These are phyloP conservation scores for Thamnaconus septentrionalis DNA, from an alignment of 2,113 vertebrate species.

Conservation along the genomic window DNA sequence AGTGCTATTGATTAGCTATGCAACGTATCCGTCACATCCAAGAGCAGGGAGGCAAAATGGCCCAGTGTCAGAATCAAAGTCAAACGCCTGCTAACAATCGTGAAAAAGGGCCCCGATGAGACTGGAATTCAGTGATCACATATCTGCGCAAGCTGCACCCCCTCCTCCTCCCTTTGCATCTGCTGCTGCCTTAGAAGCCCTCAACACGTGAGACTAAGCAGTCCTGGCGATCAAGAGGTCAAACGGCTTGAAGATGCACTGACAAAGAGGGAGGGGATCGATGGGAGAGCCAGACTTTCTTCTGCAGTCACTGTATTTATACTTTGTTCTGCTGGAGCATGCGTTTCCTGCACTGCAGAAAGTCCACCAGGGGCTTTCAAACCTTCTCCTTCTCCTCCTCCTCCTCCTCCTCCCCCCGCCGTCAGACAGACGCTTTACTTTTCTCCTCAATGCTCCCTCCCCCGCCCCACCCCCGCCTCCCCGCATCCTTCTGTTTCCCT, in stretches of 20 bases:
- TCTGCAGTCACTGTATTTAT: constrained; percentile 13
- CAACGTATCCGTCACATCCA: constrained; percentile 34
- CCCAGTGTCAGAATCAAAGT: constrained; percentile 8
- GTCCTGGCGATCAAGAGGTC: constrained; percentile 73
- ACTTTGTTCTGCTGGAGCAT: constrained; percentile 13
- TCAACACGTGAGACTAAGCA: constrained; percentile 76
- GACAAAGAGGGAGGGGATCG: constrained; percentile 71
- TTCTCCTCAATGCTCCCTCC: constrained; percentile 19
- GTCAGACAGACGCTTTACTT: constrained; percentile 45
- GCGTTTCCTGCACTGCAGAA: constrained; percentile 48
- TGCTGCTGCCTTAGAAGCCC: constrained; percentile 65
- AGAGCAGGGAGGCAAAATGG: constrained; percentile 9
- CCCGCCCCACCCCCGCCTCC: background rate
- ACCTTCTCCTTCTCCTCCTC: constrained; percentile 31
- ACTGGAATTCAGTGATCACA: background rate
- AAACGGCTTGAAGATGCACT: constrained; percentile 43
- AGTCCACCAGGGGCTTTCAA: constrained; percentile 41
- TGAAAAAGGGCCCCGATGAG: background rate
- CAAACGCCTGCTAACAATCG: constrained; percentile 3
- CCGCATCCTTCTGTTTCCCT: constrained; percentile 40
- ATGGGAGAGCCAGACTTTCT: constrained; percentile 2
- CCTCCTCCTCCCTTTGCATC: constrained; percentile 19
- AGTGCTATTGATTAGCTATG: constrained; percentile 32
- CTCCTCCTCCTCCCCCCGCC: constrained; percentile 13
- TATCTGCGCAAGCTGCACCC: constrained; percentile 56